phyloP scores from a whole-genome alignment of 1,140 invertebrate genomes.

The Hesperophylax magnus region DNA sequence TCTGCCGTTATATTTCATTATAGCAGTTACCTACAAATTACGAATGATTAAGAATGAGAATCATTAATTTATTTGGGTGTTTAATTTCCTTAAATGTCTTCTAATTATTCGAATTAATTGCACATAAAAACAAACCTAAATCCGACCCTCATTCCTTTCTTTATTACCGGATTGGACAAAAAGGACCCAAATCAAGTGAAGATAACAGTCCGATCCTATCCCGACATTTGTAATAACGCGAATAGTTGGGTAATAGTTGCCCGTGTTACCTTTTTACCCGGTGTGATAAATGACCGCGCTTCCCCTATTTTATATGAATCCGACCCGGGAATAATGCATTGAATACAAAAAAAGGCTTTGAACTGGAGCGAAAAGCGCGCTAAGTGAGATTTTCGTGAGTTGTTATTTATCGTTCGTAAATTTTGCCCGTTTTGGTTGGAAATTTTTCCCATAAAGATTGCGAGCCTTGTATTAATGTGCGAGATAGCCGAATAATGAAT shows the following conservation, averaged over 20 bases:
- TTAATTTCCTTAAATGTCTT: too few relatives aligned
- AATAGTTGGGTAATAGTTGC: constrained; percentile 48
- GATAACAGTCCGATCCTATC: constrained; percentile 4
- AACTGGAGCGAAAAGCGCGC: constrained; percentile 13
- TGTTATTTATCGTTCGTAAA: constrained; percentile 35
- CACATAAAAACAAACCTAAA: too few relatives aligned
- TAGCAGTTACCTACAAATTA: too few relatives aligned
- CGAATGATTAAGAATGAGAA: too few relatives aligned
- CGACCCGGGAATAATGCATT: constrained; percentile 20
- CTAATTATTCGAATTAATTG: too few relatives aligned
- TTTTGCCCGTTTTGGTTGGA: constrained; percentile 13
- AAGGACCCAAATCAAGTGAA: neutral
- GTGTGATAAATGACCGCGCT: constrained; percentile 39
- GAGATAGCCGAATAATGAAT: constrained; percentile 28
- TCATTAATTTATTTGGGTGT: too few relatives aligned
- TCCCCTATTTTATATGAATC: constrained; percentile 20
- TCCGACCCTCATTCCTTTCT: too few relatives aligned
- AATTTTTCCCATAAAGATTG: constrained; percentile 19
- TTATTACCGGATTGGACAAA: neutral
- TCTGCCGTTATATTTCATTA: too few relatives aligned
- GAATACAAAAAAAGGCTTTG: constrained; percentile 32
- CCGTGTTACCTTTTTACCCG: constrained; percentile 50
- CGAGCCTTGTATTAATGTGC: constrained; percentile 25
- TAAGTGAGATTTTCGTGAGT: constrained; percentile 29
- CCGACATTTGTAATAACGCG: constrained; percentile 41